Evolutionary conservation across 2,113 vertebrate genomes (phyloP).

Genomic region (Podiceps cristatus): DNA sequence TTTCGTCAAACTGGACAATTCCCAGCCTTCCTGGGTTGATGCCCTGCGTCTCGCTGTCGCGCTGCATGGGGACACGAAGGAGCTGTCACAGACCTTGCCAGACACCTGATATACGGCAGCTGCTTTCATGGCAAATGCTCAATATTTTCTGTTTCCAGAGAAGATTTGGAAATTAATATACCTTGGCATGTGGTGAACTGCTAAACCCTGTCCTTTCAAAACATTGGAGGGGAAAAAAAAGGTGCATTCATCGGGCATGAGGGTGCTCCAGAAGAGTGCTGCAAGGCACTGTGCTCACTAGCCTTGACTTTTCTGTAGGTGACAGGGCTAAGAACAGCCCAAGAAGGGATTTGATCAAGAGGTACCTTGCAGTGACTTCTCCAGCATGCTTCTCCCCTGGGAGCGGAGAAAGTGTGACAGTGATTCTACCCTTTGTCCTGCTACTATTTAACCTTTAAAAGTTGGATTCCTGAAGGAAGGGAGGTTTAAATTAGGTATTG

Average conservation of each 20-base stretch:
- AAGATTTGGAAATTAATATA: background rate
- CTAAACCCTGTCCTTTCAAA: background rate
- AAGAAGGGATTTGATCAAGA: background rate
- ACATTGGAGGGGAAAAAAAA: background rate
- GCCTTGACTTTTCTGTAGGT: background rate
- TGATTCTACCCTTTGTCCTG: too few relatives aligned
- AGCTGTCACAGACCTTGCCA: background rate
- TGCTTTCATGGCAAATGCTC: background rate
- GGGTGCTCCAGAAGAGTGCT: background rate
- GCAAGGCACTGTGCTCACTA: background rate
- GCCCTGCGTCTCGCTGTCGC: background rate
- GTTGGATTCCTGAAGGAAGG: too few relatives aligned
- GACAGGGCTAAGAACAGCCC: background rate
- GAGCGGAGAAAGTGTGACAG: background rate
- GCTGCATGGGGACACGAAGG: rapidly evolving
- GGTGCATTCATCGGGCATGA: background rate
- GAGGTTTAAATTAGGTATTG: too few relatives aligned
- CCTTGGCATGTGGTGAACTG: background rate
- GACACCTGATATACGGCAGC: background rate
- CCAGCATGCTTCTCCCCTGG: background rate
- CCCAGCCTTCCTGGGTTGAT: background rate
- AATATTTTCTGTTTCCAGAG: background rate
- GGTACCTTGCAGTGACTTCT: background rate
- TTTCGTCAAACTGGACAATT: background rate
- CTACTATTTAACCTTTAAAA: too few relatives aligned